phyloP scores from a whole-genome alignment of 1,140 invertebrate genomes.

The Bombus confusus region DNA sequence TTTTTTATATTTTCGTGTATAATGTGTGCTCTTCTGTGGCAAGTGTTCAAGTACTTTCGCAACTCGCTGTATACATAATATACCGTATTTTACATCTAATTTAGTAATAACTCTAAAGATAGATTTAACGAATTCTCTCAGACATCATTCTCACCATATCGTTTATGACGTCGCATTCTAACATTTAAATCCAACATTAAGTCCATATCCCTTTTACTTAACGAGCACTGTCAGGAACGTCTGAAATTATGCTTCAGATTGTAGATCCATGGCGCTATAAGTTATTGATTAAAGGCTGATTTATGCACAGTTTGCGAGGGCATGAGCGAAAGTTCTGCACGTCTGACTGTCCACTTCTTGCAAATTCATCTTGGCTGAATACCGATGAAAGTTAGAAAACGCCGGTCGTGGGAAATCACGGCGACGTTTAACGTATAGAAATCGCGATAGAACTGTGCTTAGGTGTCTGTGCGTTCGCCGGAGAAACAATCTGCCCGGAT shows the following conservation, averaged over 20 bases:
- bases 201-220: neutral
- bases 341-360: slow-evolving; percentile 21
- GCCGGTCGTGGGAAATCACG: slow-evolving; percentile 35
- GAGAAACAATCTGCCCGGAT: slow-evolving; percentile 41
- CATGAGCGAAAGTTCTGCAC: slow-evolving; percentile 38
- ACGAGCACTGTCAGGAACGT: neutral
- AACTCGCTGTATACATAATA: no score
- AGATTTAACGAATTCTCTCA: no score
- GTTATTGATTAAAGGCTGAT: neutral
- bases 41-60: no score
- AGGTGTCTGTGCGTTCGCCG: neutral
- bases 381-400: slow-evolving; percentile 44
- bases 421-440: slow-evolving; percentile 27
- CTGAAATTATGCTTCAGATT: no score
- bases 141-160: no score
- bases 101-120: no score
- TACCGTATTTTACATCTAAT: no score
- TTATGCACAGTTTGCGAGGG: neutral
- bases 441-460: slow-evolving; percentile 7
- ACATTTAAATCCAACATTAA: neutral
- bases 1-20: no score
- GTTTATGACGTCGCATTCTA: no score
- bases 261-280: no score
- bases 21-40: no score
- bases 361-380: slow-evolving; percentile 22